A percentile compares a stretch with the other conserved stretches of the same genome.
phyloP scores from a whole-genome alignment of 1,140 invertebrate genomes.

The Tetramorium alpestre region DNA sequence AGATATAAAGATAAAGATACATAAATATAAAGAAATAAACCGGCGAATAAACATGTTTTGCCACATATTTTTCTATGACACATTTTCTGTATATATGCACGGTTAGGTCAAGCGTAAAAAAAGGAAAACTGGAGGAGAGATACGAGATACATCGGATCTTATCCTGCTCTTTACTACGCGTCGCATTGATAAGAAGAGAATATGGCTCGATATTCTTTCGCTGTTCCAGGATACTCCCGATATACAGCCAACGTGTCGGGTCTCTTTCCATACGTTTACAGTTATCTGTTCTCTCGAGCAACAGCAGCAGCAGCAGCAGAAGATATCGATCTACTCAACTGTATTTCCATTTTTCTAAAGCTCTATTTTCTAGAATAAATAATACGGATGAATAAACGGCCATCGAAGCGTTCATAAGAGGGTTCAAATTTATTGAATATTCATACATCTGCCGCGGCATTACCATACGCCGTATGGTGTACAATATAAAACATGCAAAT shows the following conservation, averaged over 20 bases:
- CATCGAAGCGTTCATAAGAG: conserved; percentile 21
- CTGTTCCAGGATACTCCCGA: neutral
- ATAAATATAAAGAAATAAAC: neutral
- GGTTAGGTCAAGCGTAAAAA: neutral
- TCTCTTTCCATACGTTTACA: neutral
- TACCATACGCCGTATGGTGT: conserved; percentile 30
- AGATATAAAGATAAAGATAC: neutral
- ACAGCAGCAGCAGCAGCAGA: neutral
- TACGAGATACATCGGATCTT: neutral
- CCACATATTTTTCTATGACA: neutral
- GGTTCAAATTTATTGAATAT: conserved; percentile 60
- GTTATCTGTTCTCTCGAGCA: neutral
- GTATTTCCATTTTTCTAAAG: conserved; percentile 46
- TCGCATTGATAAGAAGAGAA: conserved; percentile 17
- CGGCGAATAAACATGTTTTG: neutral
- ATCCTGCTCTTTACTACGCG: neutral
- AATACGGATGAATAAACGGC: conserved; percentile 42
- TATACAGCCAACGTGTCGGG: neutral
- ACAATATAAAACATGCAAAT: conserved; percentile 51
- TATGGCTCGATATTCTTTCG: neutral
- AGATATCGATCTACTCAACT: conserved; percentile 5
- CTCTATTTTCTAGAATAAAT: conserved; percentile 29
- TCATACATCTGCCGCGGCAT: conserved; percentile 50
- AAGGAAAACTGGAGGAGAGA: neutral
- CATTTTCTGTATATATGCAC: neutral